Percentiles rank a stretch among this genome's conserved stretches.
Conservation (phyloP, 2,888 invertebrate species). For the Coenonympha arcania region DNA sequence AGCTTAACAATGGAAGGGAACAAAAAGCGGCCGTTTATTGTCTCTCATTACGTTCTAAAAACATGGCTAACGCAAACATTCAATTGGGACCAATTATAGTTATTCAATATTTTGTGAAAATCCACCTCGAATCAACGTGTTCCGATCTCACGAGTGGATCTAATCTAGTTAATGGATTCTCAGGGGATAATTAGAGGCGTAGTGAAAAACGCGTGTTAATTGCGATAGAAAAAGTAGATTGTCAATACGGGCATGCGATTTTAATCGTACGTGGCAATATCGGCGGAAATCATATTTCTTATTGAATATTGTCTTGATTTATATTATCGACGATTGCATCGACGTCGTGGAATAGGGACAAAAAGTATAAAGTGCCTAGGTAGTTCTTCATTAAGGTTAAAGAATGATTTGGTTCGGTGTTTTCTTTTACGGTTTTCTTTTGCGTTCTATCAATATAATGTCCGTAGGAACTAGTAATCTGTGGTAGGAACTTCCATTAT, state of each 20-base stretch:
- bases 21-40: conserved; percentile 55
- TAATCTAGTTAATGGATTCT: conserved; percentile 42
- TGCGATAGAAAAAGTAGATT: conserved; percentile 31
- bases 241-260: conserved; percentile 26
- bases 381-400: conserved; percentile 5
- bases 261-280: conserved; percentile 11
- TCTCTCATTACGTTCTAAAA: conserved; percentile 55
- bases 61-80: conserved; percentile 47
- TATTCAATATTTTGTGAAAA: conserved; percentile 61
- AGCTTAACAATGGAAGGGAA: conserved; percentile 67
- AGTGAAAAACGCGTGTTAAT: conserved; percentile 51
- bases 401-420: not conserved
- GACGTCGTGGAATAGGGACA: conserved; percentile 16
- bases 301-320: conserved; percentile 19
- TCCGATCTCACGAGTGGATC: conserved; percentile 35
- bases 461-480: too few relatives aligned
- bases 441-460: too few relatives aligned
- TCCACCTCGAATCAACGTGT: conserved; percentile 37
- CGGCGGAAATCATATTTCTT: conserved; percentile 20
- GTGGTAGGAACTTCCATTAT: not conserved
- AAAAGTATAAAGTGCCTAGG: conserved; percentile 8
- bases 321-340: conserved; percentile 13
- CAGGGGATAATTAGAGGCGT: conserved; percentile 52
- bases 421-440: conserved; percentile 2
- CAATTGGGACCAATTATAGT: conserved; percentile 49